phyloP scores from a whole-genome alignment of 2,113 vertebrate genomes.

The Piaya cayana region DNA sequence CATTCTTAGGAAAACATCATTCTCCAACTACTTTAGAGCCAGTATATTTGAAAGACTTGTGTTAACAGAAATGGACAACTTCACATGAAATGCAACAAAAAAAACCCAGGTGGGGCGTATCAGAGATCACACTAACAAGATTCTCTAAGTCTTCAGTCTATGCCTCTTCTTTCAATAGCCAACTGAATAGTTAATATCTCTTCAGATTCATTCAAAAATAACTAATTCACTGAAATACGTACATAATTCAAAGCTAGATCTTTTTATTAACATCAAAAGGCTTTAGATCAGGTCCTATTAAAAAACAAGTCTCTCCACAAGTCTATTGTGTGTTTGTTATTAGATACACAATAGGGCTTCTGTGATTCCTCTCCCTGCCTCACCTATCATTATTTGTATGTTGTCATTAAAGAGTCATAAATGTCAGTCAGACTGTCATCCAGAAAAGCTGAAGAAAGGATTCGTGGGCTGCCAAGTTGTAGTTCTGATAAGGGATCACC shows the following conservation, averaged over 20 bases:
- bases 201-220: slow-evolving; percentile 4
- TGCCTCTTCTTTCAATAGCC: slow-evolving; percentile 23
- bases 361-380: not conserved
- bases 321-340: not conserved
- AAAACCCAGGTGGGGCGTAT: not conserved
- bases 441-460: not conserved
- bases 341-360: slow-evolving; percentile 6
- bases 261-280: slow-evolving; percentile 35
- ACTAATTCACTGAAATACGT: not conserved
- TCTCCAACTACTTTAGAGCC: not conserved
- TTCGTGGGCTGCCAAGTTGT: slow-evolving; percentile 6
- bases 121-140: not conserved
- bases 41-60: not conserved
- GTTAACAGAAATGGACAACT: not conserved
- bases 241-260: not conserved
- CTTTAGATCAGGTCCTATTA: not conserved
- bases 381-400: not conserved
- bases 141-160: not conserved
- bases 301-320: not conserved
- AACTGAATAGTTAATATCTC: not conserved
- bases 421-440: not conserved
- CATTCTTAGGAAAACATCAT: not conserved
- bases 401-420: slow-evolving; percentile 17
- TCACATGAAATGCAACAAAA: not conserved
- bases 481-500: slow-evolving; percentile 42